Evolutionary conservation across 1,140 invertebrate genomes (phyloP), one percentile per base, ranked within the genome.

Genomic region (Hylaeus volcanicus): DNA sequence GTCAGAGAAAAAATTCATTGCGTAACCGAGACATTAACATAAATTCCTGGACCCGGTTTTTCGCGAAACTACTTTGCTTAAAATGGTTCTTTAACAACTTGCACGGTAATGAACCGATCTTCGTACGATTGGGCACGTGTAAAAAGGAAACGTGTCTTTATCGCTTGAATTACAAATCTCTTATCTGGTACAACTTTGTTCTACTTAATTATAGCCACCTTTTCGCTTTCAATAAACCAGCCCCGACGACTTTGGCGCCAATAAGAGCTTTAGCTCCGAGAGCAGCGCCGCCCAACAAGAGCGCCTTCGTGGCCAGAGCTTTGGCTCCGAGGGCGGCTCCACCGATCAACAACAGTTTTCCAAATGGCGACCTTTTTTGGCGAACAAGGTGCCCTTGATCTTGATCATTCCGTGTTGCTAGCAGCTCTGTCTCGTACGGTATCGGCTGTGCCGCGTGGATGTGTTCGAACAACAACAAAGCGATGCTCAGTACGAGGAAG

Each of bases 151-250:
- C 26, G 26, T 26, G 26, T 26, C 26, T 26, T 26, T 26, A 26
- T 26, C 26, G 26, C 26, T 26, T 26, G 26, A 26, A 26, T 26
- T 26, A 26, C 26, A 0, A 26, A 26, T 26, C 26, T 26, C 26
- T 26, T 26, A 26, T 26, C 26, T 26, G 26, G 26, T 26, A 26
- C 26, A 26, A 45, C 6, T 45, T 45, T 45, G 3, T 48, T 48
- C 8, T 8, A 48, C 5, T 3, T 56, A 43, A 15, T 2, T 14
- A 12, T 65, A 84, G 86, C 86, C 41, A 90, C 89, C 70, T 60
- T 79, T 80, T 88, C 48, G 75, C 70, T 26, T 81, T 83, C 70
- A 87, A 84, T 9, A 89, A 79, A 56, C 84, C 83, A 64, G 75
- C 81, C 9, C 88, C 87, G 1, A 85, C 5, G 3, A 74, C 1